Evolutionary conservation across 2,113 vertebrate genomes (phyloP).

Genomic region (Sander vitreus): DNA sequence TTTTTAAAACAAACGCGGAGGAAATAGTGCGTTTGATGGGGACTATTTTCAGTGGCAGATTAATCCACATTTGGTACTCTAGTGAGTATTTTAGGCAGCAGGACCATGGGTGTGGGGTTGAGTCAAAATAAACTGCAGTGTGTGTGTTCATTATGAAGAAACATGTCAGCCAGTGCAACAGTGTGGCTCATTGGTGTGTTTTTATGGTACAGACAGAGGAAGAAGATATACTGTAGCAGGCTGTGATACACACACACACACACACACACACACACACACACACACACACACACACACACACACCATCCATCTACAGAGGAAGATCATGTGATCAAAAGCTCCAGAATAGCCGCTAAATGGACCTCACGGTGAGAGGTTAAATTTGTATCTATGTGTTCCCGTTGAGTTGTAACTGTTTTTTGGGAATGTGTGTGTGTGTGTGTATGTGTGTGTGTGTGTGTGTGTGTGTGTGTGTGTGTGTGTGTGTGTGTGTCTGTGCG

Average conservation of each 20-base stretch:
- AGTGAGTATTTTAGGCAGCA: too few relatives aligned
- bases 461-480: conserved; percentile 5
- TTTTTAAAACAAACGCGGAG: neutral
- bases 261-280: too few relatives aligned
- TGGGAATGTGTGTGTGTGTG: neutral
- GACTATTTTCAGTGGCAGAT: neutral
- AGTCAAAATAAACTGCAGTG: too few relatives aligned
- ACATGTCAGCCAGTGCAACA: too few relatives aligned
- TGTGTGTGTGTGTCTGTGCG: neutral
- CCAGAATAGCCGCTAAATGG: neutral
- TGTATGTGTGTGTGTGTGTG: neutral
- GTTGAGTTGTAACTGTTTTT: neutral
- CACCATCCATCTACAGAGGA: neutral
- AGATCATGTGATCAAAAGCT: neutral
- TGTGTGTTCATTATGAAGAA: too few relatives aligned
- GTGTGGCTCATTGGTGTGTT: too few relatives aligned
- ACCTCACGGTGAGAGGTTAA: too few relatives aligned
- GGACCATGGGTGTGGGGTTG: too few relatives aligned
- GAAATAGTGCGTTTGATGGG: neutral
- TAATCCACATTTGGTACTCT: neutral
- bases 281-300: too few relatives aligned
- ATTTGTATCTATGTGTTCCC: neutral
- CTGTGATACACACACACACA: too few relatives aligned
- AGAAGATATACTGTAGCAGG: too few relatives aligned
- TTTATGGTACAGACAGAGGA: too few relatives aligned